phyloP scores from a whole-genome alignment of 2,113 vertebrate genomes.

The Shinisaurus crocodilurus region DNA sequence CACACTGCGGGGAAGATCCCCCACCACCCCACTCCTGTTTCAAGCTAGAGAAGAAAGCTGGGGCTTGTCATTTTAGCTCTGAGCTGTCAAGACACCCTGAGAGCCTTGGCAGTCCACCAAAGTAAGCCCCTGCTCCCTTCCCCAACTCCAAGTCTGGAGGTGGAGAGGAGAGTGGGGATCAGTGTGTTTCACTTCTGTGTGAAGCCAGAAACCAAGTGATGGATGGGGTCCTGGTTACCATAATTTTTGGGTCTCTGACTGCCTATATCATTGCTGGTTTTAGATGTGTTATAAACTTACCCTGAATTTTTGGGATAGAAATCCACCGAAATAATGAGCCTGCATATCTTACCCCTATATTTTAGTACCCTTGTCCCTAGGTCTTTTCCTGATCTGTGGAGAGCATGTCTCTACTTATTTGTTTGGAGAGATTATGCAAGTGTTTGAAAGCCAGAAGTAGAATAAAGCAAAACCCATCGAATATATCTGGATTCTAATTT shows the following conservation, averaged over 20 bases:
- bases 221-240: too few relatives aligned
- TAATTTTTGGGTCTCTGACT: too few relatives aligned
- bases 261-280: too few relatives aligned
- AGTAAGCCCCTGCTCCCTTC: too few relatives aligned
- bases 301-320: neutral
- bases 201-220: too few relatives aligned
- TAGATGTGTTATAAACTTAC: neutral
- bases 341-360: neutral
- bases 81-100: too few relatives aligned
- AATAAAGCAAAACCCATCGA: neutral
- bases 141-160: too few relatives aligned
- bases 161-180: too few relatives aligned
- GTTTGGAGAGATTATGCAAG: neutral
- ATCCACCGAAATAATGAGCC: neutral
- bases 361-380: conserved; percentile 2
- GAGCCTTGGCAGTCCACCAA: too few relatives aligned
- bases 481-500: neutral
- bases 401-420: neutral
- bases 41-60: neutral
- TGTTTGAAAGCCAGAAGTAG: neutral
- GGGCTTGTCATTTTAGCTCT: neutral
- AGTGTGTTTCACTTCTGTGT: too few relatives aligned
- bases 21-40: neutral
- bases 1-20: neutral
- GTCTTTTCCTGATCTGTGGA: neutral